Percentiles rank a stretch among this genome's conserved stretches.
Conservation (phyloP, 2,888 invertebrate species). For the Onchidella celtica region DNA sequence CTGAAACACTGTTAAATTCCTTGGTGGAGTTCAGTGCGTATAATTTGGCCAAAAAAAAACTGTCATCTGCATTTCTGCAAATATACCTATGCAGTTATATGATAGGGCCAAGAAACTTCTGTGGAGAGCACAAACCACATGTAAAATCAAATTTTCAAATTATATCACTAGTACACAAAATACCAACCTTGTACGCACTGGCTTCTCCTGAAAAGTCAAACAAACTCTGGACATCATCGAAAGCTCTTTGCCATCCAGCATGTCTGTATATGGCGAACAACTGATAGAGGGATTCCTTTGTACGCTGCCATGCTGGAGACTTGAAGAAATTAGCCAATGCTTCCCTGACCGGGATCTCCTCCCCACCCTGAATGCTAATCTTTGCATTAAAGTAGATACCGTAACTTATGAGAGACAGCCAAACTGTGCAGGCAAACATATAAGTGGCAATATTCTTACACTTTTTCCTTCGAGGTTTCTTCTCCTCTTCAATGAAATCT, state of each 20-base stretch:
- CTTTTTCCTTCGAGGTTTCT: slow-evolving; percentile 23
- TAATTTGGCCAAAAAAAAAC: too few species aligned
- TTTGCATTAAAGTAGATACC: slow-evolving; percentile 89
- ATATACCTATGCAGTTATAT: too few species aligned
- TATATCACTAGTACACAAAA: too few species aligned
- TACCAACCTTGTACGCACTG: slow-evolving; percentile 84
- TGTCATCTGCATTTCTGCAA: too few species aligned
- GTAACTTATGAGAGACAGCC: slow-evolving; percentile 88
- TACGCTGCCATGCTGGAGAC: slow-evolving; percentile 87
- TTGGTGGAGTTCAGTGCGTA: too few species aligned
- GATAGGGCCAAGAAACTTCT: too few species aligned
- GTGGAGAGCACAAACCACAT: too few species aligned
- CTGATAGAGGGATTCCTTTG: slow-evolving; percentile 84
- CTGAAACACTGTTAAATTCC: too few species aligned
- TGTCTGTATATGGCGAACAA: slow-evolving; percentile 89
- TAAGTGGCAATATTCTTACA: slow-evolving; percentile 76
- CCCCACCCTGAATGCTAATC: slow-evolving; percentile 85
- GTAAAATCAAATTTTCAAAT: too few species aligned
- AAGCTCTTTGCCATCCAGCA: slow-evolving; percentile 93
- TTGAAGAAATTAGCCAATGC: slow-evolving; percentile 94
- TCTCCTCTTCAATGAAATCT: background rate
- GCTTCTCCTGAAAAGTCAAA: slow-evolving; percentile 95
- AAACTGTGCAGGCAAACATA: slow-evolving; percentile 84
- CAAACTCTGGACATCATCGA: slow-evolving; percentile 91
- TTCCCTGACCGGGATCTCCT: slow-evolving; percentile 87